Evolutionary conservation across 2,888 invertebrate species (phyloP), one percentile per base, ranked within the genome.

Genomic region (Papilio demoleus): DNA sequence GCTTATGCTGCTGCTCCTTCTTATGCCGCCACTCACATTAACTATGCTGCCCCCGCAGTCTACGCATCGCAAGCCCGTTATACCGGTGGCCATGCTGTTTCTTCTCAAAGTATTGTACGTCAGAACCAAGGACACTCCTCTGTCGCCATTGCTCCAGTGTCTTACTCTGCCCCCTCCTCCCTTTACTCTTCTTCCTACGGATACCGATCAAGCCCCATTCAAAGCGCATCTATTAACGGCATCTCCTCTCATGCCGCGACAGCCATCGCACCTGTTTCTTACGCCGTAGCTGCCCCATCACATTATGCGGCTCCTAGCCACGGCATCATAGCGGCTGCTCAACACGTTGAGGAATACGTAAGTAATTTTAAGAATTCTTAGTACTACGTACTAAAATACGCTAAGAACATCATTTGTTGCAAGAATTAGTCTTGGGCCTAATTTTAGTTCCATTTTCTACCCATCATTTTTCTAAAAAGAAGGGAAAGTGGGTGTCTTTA

Each of bases 261-360:
- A 40, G 62, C 79, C 4, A 77, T 83, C 11, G 78, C 84, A n/a
- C 73, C 77, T 36, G 73, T 79, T 22, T 74, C 74, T 1, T 70
- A 75, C 62, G 73, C 75, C 6, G 59, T 38, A 2, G 79, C 89
- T 65, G 79, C 80, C 31, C 81, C 75, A 36, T 71, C 77, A 72
- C 73, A 80, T 64, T 68, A 70, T 14, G 40, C 70, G 8, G 72
- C 65, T 38, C 79, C 81, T 53, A 85, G 86, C 47, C 86, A 89
- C 58, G 88, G 81, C 9, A 31, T 61, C 65, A 73, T 75, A 38
- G 76, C 77, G 27, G 73, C 77, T 24, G 74, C 76, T 8, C 90
- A 90, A 72, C 90, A 89, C 69, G 86, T 91, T 74, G 91, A 89
- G 81, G 90, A 91, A 90, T 89, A 87, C 75, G 92, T 92, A 79